Base-by-base conservation (phyloP, 2,797 vertebrate species). In the Onychomys leucogaster region DNA sequence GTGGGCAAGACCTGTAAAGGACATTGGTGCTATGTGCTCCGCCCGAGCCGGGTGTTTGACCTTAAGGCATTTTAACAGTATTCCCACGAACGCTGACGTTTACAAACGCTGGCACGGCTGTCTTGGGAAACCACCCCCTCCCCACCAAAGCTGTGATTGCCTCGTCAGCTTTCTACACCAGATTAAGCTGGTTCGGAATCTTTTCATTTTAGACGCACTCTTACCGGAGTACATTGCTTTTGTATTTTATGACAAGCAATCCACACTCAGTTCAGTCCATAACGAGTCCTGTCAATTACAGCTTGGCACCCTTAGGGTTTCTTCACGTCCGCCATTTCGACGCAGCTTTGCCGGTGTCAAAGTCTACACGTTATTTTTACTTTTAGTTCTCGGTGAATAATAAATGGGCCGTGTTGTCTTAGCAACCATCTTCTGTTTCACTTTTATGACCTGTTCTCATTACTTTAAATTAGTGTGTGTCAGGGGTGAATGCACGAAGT, bases 151-250 rank as follows among this genome's bases (percentile, higher is more conserved):
- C 17, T 52, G 10, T 59, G 49, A 94, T 71, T 90, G 59, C 57
- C 46, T 84, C 21, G 5, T 84, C 59, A 91, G 0, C 85, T 96
- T 92, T 89, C 89, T 86, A 32, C 27, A 1, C 0, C 43, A 63
- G 27, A 78, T 89, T 71, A 83, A 59, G 23, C 32, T 2, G 49
- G 10, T 6, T 84, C 23, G 25, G 57, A 34, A 52, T 65, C 17
- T 92, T 94, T 94, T 94, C 63, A 55, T 10, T 61, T 61, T 76
- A 78, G 86, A 90, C 80, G 65, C 63, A 57, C 90, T 92, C 89
- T 76, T 52, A 57, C n/a, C 21, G 32, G 71, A 73, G 69, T 71
- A 71, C 84, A 61, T 61, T 71, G n/a, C 84, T 80, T 94, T 83
- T 29, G 49, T 46, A 49, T 91, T 94, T 94, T 73, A 59, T 67